Percentiles rank a stretch among this genome's conserved stretches.
Conservation (phyloP, 2,797 vertebrate genomes). For the Cyclopterus lumpus region DNA sequence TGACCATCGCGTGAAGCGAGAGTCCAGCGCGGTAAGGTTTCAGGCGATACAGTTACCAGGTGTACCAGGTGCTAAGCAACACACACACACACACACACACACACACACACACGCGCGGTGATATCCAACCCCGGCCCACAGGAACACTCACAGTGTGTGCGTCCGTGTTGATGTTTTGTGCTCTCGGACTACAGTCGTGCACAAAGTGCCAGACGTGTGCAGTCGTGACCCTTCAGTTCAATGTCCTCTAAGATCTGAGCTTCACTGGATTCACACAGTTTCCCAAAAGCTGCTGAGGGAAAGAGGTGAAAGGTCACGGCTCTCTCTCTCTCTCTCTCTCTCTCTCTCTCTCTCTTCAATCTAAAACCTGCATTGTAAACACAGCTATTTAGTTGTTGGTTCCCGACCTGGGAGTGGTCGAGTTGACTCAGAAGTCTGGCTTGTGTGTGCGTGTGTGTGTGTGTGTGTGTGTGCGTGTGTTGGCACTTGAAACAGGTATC, state of each 20-base stretch:
- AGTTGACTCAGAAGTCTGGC: constrained; percentile 36
- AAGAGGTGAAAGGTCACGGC: constrained; percentile 73
- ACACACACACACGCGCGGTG: constrained; percentile 38
- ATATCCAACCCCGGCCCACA: too few species aligned
- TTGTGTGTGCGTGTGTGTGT: constrained; percentile 3
- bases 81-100: constrained; percentile 11
- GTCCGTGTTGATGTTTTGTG: constrained; percentile 38
- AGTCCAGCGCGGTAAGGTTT: constrained; percentile 68
- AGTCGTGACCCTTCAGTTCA: background rate
- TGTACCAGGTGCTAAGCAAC: constrained; percentile 81
- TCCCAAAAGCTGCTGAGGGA: constrained; percentile 46
- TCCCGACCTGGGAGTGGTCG: constrained; percentile 30
- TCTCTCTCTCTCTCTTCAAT: background rate
- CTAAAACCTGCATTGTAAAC: too few species aligned
- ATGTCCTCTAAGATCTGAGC: constrained; percentile 30
- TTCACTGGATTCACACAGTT: constrained; percentile 60
- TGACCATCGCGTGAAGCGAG: constrained; percentile 23
- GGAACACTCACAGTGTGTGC: constrained; percentile 56
- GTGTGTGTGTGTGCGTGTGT: constrained; percentile 3
- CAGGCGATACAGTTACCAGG: constrained; percentile 73
- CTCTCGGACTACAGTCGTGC: constrained; percentile 15
- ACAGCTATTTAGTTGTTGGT: too few species aligned
- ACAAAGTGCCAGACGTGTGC: background rate
- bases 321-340: constrained; percentile 6
- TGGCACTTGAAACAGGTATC: constrained; percentile 23